A percentile compares a stretch with the other conserved stretches of the same genome.
phyloP scores from a whole-genome alignment of 2,797 vertebrate genomes.

The Melanotaenia maccullochi region DNA sequence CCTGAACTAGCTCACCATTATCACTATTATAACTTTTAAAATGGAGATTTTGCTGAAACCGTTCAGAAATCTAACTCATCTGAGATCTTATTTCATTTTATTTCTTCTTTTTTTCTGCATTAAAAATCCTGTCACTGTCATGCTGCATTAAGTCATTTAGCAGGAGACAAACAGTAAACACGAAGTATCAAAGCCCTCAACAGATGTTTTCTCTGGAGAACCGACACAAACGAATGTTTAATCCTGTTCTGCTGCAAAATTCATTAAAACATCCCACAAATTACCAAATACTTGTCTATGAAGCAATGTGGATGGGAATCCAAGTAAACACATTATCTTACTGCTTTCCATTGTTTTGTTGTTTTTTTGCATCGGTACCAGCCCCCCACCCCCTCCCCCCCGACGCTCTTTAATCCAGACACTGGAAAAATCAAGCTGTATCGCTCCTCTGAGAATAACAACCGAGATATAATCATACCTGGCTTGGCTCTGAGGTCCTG shows the following conservation, averaged over 20 bases:
- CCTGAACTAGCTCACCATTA: no score
- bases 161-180: conserved; percentile 21
- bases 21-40: no score
- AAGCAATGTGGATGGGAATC: conserved; percentile 60
- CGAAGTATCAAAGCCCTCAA: conserved; percentile 41
- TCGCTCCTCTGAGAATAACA: conserved; percentile 63
- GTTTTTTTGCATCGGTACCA: not conserved
- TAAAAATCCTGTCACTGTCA: conserved; percentile 29
- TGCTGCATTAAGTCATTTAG: conserved; percentile 34
- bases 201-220: conserved; percentile 38
- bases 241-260: conserved; percentile 49
- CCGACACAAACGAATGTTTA: conserved; percentile 55
- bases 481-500: conserved; percentile 63
- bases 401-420: conserved; percentile 42
- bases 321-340: conserved; percentile 62
- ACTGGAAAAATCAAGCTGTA: conserved; percentile 59
- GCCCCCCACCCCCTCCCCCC: conserved; percentile 19
- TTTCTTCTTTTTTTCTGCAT: conserved; percentile 3
- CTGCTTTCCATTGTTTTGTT: conserved; percentile 2
- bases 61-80: conserved; percentile 1
- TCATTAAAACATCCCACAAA: conserved; percentile 61
- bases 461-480: conserved; percentile 77
- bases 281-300: conserved; percentile 66
- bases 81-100: not conserved
- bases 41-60: no score